These are phyloP conservation scores for Thamnaconus septentrionalis DNA, from an alignment of 2,113 vertebrate species.

Conservation along the genomic window DNA sequence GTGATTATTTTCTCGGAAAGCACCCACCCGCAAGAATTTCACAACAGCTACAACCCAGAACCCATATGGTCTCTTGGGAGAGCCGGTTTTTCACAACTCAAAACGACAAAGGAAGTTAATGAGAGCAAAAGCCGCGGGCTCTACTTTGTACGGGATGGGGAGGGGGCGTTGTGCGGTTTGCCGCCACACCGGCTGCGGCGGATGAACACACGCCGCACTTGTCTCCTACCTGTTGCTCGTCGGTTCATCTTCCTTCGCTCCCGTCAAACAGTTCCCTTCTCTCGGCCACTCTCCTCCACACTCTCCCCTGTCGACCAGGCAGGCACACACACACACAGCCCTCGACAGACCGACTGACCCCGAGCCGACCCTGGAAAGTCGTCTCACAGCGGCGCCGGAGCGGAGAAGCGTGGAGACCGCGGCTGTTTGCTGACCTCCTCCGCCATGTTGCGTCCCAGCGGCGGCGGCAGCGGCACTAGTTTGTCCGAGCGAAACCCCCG, in stretches of 20 bases:
- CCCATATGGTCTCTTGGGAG: neutral
- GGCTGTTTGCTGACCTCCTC: conserved; percentile 12
- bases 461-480: neutral
- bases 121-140: neutral
- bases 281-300: neutral
- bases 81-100: neutral
- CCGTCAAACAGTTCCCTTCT: neutral
- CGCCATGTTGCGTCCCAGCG: conserved; percentile 58
- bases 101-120: neutral
- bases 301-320: neutral
- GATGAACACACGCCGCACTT: conserved; percentile 23
- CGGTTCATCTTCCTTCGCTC: conserved; percentile 23
- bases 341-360: neutral
- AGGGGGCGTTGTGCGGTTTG: neutral
- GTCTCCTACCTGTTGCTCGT: conserved; percentile 58
- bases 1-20: neutral
- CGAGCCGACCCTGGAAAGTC: rapidly evolving
- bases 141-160: neutral
- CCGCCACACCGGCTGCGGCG: neutral
- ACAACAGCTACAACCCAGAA: neutral
- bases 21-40: neutral
- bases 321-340: too few relatives aligned
- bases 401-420: neutral
- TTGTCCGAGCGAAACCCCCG: neutral
- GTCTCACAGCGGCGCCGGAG: neutral